Evolutionary conservation across 2,113 vertebrate species (phyloP).

Genomic region (Engystomops pustulosus): DNA sequence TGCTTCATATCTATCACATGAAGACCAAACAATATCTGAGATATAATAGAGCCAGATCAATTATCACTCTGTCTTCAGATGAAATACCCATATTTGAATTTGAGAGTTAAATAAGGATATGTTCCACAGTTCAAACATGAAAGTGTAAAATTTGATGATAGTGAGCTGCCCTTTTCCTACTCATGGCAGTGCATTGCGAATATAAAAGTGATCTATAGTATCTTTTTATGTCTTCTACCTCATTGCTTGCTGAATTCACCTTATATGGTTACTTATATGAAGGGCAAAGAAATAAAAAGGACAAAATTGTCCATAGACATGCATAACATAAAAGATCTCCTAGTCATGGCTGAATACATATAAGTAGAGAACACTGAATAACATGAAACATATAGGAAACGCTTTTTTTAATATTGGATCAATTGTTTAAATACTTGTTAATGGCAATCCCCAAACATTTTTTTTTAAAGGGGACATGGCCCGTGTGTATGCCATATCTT

Average conservation of each 20-base stretch:
- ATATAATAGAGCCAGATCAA: slow-evolving; percentile 44
- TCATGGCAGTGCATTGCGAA: slow-evolving; percentile 18
- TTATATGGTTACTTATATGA: background rate
- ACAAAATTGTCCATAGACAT: background rate
- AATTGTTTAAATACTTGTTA: too few relatives aligned
- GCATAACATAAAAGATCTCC: slow-evolving; percentile 12
- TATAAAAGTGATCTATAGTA: slow-evolving; percentile 24
- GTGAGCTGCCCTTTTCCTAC: slow-evolving; percentile 25
- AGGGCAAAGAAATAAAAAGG: slow-evolving; percentile 8
- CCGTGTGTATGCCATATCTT: too few relatives aligned
- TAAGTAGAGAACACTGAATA: background rate
- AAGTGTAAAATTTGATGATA: slow-evolving; percentile 21
- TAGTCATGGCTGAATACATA: background rate
- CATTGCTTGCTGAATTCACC: slow-evolving; percentile 24
- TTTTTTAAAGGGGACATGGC: too few relatives aligned
- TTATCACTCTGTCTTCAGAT: slow-evolving; percentile 22
- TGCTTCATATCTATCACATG: slow-evolving; percentile 34
- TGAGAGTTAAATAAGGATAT: slow-evolving; percentile 1
- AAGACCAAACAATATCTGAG: slow-evolving; percentile 40
- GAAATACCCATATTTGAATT: slow-evolving; percentile 25
- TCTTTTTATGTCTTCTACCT: slow-evolving; percentile 21
- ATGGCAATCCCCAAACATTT: too few relatives aligned
- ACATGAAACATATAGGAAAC: too few relatives aligned
- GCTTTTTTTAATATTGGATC: too few relatives aligned
- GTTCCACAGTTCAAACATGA: slow-evolving; percentile 30